phyloP scores from a whole-genome alignment of 35 echinoderm and acorn worm species.

The Ophiothrix spiculata region DNA sequence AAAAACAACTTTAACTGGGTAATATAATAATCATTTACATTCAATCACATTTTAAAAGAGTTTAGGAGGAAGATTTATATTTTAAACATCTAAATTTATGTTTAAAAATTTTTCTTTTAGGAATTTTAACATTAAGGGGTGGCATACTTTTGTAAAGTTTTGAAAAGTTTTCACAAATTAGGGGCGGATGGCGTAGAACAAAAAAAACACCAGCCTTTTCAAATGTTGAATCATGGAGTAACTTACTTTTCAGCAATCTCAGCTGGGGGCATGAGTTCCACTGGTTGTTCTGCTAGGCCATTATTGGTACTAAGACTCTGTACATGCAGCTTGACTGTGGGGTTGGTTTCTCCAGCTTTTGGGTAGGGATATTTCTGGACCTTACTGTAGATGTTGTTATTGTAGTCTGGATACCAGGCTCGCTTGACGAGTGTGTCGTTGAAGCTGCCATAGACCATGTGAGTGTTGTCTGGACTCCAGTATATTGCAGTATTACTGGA shows the following conservation, averaged over 20 bases:
- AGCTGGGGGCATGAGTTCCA: conserved; percentile 53
- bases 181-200: too few relatives aligned
- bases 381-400: conserved; percentile 58
- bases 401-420: conserved; percentile 55
- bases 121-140: too few relatives aligned
- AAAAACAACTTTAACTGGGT: too few relatives aligned
- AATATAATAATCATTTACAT: too few relatives aligned
- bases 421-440: conserved; percentile 56
- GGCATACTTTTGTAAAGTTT: too few relatives aligned
- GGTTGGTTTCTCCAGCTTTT: conserved; percentile 64
- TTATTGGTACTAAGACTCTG: neutral
- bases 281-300: conserved; percentile 14
- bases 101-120: too few relatives aligned
- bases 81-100: too few relatives aligned
- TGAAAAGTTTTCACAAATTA: too few relatives aligned
- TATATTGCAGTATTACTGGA: conserved; percentile 69
- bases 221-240: neutral
- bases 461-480: conserved; percentile 44
- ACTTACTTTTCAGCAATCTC: conserved; percentile 42
- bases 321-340: conserved; percentile 48
- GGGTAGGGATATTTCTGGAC: conserved; percentile 56
- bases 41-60: too few relatives aligned
- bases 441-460: conserved; percentile 61
- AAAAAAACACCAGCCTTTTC: too few relatives aligned
- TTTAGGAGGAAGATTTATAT: too few relatives aligned